phyloP scores from a whole-genome alignment of 2,797 vertebrate genomes.

The Stomatorhinus walkeri region DNA sequence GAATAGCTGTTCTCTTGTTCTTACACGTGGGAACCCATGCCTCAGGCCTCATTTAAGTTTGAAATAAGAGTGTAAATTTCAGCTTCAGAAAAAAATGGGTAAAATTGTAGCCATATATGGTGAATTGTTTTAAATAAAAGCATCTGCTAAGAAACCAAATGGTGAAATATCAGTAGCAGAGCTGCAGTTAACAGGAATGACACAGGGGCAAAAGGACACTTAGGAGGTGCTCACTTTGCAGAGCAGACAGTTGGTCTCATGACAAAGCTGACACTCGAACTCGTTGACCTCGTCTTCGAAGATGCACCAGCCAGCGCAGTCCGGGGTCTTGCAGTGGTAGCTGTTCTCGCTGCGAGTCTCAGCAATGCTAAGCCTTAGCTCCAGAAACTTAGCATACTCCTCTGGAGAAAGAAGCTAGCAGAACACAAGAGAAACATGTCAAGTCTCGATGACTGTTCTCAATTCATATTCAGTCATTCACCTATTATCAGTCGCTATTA shows the following conservation, averaged over 20 bases:
- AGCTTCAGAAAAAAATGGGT: background rate
- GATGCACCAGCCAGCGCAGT: constrained; percentile 84
- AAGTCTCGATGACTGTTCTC: background rate
- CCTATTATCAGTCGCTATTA: background rate
- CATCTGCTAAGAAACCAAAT: background rate
- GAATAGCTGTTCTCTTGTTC: background rate
- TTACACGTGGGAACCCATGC: background rate
- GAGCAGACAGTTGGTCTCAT: constrained; percentile 68
- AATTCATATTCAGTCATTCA: background rate
- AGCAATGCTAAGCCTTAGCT: constrained; percentile 70
- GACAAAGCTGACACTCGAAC: constrained; percentile 69
- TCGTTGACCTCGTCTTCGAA: constrained; percentile 79
- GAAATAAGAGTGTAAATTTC: background rate
- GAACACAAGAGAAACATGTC: background rate
- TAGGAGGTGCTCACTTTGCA: constrained; percentile 64
- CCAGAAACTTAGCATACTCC: constrained; percentile 71
- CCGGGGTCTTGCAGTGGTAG: constrained; percentile 79
- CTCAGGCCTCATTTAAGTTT: background rate
- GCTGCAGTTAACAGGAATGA: too few species aligned
- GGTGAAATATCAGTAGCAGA: background rate
- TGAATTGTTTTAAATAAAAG: background rate
- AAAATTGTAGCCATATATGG: background rate
- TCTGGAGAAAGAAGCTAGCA: constrained; percentile 64
- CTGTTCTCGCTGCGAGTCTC: constrained; percentile 75
- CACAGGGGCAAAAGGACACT: too few species aligned